Evolutionary conservation across 2,113 vertebrate species (phyloP).

Genomic region (Gasterosteus aculeatus): DNA sequence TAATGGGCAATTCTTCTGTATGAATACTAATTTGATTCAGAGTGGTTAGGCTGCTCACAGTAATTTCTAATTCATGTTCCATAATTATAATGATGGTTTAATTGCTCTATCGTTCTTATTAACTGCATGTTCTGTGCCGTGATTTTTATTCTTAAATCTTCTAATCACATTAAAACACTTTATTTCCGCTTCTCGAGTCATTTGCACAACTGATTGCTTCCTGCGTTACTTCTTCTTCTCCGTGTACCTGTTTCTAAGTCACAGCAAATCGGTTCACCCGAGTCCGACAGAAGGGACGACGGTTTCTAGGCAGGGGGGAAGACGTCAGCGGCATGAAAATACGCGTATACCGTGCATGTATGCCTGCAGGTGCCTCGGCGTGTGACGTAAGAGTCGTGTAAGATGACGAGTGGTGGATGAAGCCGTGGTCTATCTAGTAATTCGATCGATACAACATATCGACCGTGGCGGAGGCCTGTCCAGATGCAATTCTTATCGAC

Average conservation of each 20-base stretch:
- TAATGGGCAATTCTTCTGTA: conserved; percentile 3
- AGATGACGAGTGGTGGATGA: conserved; percentile 9
- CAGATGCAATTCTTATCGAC: conserved; percentile 40
- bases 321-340: not conserved
- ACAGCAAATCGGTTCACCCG: not conserved
- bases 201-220: not conserved
- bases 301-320: not conserved
- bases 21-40: conserved; percentile 5
- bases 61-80: conserved; percentile 19
- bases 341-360: not conserved
- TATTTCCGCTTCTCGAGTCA: not conserved
- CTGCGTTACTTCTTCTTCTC: too few relatives aligned
- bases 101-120: conserved; percentile 19
- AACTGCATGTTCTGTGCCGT: not conserved
- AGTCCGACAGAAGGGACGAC: not conserved
- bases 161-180: not conserved
- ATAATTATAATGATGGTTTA: conserved; percentile 25
- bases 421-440: not conserved
- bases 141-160: not conserved
- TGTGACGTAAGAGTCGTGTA: conserved; percentile 3
- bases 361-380: not conserved
- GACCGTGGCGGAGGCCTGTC: conserved; percentile 21
- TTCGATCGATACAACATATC: conserved; percentile 8
- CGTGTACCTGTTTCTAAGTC: too few relatives aligned
- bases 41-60: conserved; percentile 2